Evolutionary conservation across 2,113 vertebrate genomes (phyloP).

Genomic region (Nettapus auritus): DNA sequence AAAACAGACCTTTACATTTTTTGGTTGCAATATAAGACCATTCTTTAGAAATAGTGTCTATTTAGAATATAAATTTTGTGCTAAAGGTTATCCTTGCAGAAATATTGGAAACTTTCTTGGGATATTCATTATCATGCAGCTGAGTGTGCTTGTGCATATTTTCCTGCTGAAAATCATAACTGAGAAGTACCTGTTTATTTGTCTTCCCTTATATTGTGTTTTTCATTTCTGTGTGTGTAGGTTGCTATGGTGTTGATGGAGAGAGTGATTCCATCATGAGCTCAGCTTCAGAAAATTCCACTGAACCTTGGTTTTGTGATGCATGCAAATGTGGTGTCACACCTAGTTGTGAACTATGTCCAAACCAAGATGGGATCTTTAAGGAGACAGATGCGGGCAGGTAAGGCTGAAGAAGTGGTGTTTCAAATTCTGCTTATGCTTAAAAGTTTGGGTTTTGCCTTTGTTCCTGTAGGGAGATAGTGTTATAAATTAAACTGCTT

Average conservation of each 20-base stretch:
- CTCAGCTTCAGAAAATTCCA: slow-evolving; percentile 98
- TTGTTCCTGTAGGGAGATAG: background rate
- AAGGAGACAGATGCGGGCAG: slow-evolving; percentile 98
- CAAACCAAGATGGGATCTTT: slow-evolving; percentile 98
- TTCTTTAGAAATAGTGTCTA: background rate
- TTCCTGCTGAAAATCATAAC: background rate
- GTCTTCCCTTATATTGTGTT: background rate
- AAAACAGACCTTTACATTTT: background rate
- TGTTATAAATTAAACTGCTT: background rate
- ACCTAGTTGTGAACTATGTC: slow-evolving; percentile 96
- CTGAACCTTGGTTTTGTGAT: slow-evolving; percentile 98
- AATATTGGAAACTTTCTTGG: background rate
- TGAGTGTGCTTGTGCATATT: background rate
- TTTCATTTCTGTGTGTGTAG: slow-evolving; percentile 67
- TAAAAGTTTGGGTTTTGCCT: background rate
- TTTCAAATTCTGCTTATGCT: background rate
- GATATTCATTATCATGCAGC: background rate
- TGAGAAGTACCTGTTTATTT: background rate
- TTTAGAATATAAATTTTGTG: background rate
- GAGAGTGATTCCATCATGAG: slow-evolving; percentile 99
- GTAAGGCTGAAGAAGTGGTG: slow-evolving; percentile 68
- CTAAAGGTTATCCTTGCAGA: background rate
- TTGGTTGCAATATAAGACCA: background rate
- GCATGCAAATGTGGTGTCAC: slow-evolving; percentile 96
- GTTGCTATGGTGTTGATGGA: slow-evolving; percentile 98